These are phyloP conservation scores for Lycocerus yunnanus DNA, from an alignment of 2,888 invertebrate species.

Conservation along the genomic window DNA sequence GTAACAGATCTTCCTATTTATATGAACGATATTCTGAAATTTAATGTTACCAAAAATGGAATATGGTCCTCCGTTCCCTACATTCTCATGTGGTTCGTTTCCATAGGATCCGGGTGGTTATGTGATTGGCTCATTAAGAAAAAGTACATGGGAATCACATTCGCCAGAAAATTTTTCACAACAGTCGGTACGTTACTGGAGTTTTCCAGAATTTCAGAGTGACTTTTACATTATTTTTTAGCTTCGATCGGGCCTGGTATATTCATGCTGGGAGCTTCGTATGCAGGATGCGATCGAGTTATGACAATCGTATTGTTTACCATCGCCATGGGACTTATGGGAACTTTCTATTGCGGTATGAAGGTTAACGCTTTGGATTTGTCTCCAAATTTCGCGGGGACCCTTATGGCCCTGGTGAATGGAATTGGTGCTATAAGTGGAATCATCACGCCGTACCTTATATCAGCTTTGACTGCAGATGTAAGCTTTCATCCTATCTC, in stretches of 20 bases:
- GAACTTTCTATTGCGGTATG: conserved; percentile 70
- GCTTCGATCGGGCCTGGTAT: conserved; percentile 66
- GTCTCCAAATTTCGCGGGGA: conserved; percentile 67
- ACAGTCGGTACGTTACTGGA: conserved; percentile 18
- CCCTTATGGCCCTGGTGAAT: conserved; percentile 67
- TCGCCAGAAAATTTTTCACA: conserved; percentile 61
- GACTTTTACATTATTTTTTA: conserved; percentile 44
- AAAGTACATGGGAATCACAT: conserved; percentile 61
- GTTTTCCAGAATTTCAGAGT: background rate
- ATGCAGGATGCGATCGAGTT: conserved; percentile 62
- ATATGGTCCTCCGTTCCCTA: conserved; percentile 69
- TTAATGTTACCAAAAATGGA: conserved; percentile 67
- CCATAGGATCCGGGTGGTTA: conserved; percentile 66
- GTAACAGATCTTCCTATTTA: conserved; percentile 73
- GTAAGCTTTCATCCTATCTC: conserved; percentile 53
- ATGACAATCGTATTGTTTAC: conserved; percentile 62
- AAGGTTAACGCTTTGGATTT: conserved; percentile 70
- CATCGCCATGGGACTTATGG: conserved; percentile 68
- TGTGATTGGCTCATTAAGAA: conserved; percentile 71
- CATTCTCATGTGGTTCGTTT: conserved; percentile 68
- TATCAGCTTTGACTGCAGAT: conserved; percentile 64
- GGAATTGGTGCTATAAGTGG: conserved; percentile 67
- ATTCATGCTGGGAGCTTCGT: conserved; percentile 66
- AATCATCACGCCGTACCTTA: conserved; percentile 64
- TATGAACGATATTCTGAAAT: conserved; percentile 70